Conservation (phyloP, 2,113 vertebrate species). For the Amphiprion ocellaris region DNA sequence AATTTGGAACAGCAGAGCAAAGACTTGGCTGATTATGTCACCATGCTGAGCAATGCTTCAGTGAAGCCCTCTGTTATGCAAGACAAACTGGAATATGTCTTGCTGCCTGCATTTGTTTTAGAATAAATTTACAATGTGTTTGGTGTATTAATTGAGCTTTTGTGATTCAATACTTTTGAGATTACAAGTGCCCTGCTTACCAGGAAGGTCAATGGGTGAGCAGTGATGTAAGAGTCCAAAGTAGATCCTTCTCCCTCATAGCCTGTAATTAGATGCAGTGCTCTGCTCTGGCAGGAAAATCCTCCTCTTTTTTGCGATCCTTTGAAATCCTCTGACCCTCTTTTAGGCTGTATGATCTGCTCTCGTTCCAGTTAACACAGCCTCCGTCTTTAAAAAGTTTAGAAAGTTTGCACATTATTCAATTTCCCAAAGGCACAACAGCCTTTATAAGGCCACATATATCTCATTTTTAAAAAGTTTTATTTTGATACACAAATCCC, state of each 20-base stretch:
- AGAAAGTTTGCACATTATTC: neutral
- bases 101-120: neutral
- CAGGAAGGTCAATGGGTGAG: slow-evolving; percentile 40
- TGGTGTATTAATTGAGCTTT: neutral
- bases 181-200: neutral
- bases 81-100: neutral
- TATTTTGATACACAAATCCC: too few relatives aligned
- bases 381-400: neutral
- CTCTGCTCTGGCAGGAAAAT: slow-evolving; percentile 28
- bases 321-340: slow-evolving; percentile 37
- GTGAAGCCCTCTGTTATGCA: slow-evolving; percentile 17
- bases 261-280: slow-evolving; percentile 56
- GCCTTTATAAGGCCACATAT: too few relatives aligned
- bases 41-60: neutral
- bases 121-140: neutral
- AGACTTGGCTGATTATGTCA: slow-evolving; percentile 10
- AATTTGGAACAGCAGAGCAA: slow-evolving; percentile 7
- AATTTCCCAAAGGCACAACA: too few relatives aligned
- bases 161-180: neutral
- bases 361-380: slow-evolving; percentile 7
- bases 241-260: slow-evolving; percentile 18
- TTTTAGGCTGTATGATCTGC: neutral
- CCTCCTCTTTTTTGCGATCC: slow-evolving; percentile 43
- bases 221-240: slow-evolving; percentile 38
- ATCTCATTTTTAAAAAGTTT: too few relatives aligned